Conservation (phyloP, 2,797 vertebrate genomes). For the Ceryle rudis region DNA sequence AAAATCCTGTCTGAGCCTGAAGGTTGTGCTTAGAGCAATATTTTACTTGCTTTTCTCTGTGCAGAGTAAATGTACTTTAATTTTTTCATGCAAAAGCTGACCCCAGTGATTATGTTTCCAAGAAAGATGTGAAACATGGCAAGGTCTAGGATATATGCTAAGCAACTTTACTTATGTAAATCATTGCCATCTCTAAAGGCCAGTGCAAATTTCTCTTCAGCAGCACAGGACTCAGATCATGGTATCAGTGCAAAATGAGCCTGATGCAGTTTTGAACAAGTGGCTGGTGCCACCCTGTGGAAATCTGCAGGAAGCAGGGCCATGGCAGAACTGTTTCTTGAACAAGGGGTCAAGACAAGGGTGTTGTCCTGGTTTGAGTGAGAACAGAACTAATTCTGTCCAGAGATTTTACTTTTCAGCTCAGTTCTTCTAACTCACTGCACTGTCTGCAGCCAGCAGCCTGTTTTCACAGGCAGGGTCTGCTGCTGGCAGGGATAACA, state of each 20-base stretch:
- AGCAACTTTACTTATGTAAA: neutral
- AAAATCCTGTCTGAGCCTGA: neutral
- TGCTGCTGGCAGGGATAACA: too few relatives aligned
- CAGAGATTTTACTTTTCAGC: too few relatives aligned
- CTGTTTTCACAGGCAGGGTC: too few relatives aligned
- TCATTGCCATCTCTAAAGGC: neutral
- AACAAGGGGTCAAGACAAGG: neutral
- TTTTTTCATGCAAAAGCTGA: neutral
- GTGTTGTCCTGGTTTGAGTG: too few relatives aligned
- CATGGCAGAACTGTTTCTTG: neutral
- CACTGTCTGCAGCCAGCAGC: too few relatives aligned
- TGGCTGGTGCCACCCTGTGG: constrained; percentile 55
- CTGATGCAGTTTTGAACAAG: neutral
- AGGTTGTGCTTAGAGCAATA: neutral
- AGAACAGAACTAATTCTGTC: too few relatives aligned
- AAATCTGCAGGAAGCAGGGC: neutral
- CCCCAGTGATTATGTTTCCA: neutral
- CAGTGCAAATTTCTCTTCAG: neutral
- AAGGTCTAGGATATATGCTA: neutral
- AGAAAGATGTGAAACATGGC: neutral
- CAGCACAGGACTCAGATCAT: accelerated
- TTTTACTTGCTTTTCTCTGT: neutral
- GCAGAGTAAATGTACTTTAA: neutral
- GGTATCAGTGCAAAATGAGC: accelerated
- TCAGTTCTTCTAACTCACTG: too few relatives aligned